Base-by-base conservation (phyloP, 2,888 invertebrate species). In the Sarcophaga carnaria region DNA sequence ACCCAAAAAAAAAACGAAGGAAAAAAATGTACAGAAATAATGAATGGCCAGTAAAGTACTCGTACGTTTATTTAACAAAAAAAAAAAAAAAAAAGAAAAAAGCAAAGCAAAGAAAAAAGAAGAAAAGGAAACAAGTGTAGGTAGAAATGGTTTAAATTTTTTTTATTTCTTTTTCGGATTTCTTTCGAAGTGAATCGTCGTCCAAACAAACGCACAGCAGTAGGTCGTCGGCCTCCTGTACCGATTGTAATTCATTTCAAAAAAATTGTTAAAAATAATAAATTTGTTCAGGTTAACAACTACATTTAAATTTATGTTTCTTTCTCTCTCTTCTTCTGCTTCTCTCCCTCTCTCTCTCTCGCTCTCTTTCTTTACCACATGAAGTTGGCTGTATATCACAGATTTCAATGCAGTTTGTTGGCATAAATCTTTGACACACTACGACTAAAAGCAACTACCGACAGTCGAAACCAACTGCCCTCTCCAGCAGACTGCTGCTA, bases 281-380 rank as follows among this genome's bases (percentile, higher is more conserved):
- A 90, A 91, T 91, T 92, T 91, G 91, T 92, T 92, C 89, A 90
- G 91, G 91, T 92, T 92, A 92, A 91, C 91, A 92, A 91, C 91
- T 91, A 89, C 90, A 91, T 91, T 91, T 91, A 90, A 91, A 90
- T 91, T 92, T 91, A 90, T 90, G 90, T 89, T 90, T 89, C 80
- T 63, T 64, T 17, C 12, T 72, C 45, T 37, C 2, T 37, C 27
- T 14, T 67, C 0, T 45, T 54, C 54, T 67, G 60, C 64, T 37
- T 37, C 17, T 6, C 14, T 27, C n/a, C 5, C n/a, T 45, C 14
- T 3, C n/a, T 37, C 37, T 37, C 37, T 2, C 49, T 14, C 14
- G 2, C 3, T 12, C 49, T 11, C 11, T 49, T 49, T 12, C 14
- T 11, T 49, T 8, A 0, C 14, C 49, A 37, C 37, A 0, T 37